These are phyloP conservation scores for Isichthys henryi DNA, from an alignment of 2,113 vertebrate genomes.

Conservation along the genomic window DNA sequence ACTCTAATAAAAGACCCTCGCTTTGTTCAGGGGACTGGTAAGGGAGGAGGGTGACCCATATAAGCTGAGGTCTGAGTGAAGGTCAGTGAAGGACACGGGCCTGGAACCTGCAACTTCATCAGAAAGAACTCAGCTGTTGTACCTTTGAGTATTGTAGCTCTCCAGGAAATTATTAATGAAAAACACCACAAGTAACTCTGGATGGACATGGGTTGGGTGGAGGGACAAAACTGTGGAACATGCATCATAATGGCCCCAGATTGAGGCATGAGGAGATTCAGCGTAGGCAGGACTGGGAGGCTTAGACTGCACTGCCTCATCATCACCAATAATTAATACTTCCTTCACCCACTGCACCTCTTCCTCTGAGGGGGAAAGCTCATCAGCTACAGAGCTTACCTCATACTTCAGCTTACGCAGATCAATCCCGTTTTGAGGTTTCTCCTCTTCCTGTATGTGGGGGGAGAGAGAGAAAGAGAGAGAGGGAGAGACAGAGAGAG, in stretches of 20 bases:
- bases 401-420: constrained; percentile 53
- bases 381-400: constrained; percentile 38
- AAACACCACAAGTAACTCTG: background rate
- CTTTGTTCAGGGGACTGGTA: background rate
- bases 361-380: background rate
- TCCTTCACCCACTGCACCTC: background rate
- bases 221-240: background rate
- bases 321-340: background rate
- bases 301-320: background rate
- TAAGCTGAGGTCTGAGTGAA: background rate
- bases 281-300: background rate
- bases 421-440: constrained; percentile 30
- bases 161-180: background rate
- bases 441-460: constrained; percentile 51
- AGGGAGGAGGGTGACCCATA: background rate
- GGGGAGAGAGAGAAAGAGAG: background rate
- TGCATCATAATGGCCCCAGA: background rate
- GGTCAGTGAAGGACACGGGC: background rate
- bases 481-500: background rate
- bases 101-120: background rate
- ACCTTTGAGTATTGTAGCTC: background rate
- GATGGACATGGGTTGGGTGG: background rate
- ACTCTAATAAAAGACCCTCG: background rate
- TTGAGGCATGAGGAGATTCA: constrained; percentile 2
- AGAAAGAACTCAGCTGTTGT: background rate